A percentile compares a stretch with the other conserved stretches of the same genome.
Evolutionary conservation across 2,888 invertebrate genomes (phyloP).

Genomic region (Apamea monoglypha): DNA sequence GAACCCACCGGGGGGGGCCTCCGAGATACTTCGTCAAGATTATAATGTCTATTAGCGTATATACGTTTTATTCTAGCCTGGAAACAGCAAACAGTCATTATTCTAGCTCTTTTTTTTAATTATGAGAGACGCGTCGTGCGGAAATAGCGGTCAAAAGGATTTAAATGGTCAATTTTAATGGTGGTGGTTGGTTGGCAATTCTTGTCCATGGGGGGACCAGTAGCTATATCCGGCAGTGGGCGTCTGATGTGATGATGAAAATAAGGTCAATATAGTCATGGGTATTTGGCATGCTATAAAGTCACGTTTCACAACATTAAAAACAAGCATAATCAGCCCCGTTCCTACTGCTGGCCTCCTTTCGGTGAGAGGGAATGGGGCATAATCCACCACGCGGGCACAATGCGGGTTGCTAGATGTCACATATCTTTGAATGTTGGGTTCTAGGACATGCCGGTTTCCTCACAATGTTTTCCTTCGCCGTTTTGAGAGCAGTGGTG

Average conservation of each 20-base stretch:
- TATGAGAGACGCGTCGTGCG: neutral
- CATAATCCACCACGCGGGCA: too few species aligned
- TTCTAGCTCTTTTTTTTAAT: slow-evolving; percentile 1
- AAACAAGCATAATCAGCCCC: neutral
- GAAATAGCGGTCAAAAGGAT: neutral
- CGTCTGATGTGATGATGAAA: neutral
- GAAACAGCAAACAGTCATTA: neutral
- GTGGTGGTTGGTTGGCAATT: neutral
- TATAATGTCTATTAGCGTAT: slow-evolving; percentile 31
- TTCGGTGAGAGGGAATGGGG: too few species aligned
- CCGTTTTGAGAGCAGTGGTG: too few species aligned
- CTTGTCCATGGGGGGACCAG: neutral
- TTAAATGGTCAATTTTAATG: too few species aligned
- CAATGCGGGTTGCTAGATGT: too few species aligned
- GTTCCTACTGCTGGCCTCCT: too few species aligned
- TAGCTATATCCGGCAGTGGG: too few species aligned
- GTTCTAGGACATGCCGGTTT: too few species aligned
- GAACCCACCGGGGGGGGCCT: too few species aligned
- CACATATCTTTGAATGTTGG: too few species aligned
- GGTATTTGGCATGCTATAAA: neutral
- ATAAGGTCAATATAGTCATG: neutral
- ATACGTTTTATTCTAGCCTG: slow-evolving; percentile 2
- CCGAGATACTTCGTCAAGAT: slow-evolving; percentile 54
- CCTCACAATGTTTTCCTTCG: too few species aligned
- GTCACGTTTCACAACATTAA: slow-evolving; percentile 6